These are phyloP conservation scores for Himalopsyche kuldschensis DNA, from an alignment of 2,888 invertebrate species.

Conservation along the genomic window DNA sequence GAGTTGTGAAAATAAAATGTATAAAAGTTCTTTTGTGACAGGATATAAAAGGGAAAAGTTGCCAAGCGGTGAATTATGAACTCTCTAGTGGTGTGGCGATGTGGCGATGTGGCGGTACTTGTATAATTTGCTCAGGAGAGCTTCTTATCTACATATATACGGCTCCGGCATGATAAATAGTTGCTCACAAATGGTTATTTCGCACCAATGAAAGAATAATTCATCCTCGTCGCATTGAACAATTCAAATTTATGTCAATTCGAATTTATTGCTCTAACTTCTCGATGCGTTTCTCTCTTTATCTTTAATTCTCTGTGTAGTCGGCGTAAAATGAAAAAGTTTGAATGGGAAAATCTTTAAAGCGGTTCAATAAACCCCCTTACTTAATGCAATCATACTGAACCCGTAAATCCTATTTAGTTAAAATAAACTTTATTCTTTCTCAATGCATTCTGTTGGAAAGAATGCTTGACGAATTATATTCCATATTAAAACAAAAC, in stretches of 20 bases:
- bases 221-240: background rate
- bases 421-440: too few relatives aligned
- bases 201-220: constrained; percentile 9
- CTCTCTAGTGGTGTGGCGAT: constrained; percentile 4
- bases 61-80: constrained; percentile 28
- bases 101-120: constrained; percentile 9
- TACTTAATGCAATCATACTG: too few relatives aligned
- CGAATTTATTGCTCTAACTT: background rate
- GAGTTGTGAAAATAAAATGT: constrained; percentile 16
- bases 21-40: constrained; percentile 19
- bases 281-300: background rate
- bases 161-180: constrained; percentile 21
- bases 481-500: too few relatives aligned
- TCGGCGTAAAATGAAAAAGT: background rate
- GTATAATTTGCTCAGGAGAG: constrained; percentile 32
- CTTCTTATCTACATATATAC: constrained; percentile 18
- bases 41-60: constrained; percentile 20
- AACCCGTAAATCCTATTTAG: too few relatives aligned
- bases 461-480: too few relatives aligned
- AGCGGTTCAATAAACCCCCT: background rate
- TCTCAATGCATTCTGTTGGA: too few relatives aligned
- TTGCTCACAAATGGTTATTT: constrained; percentile 20
- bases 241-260: constrained; percentile 6
- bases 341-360: background rate
- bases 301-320: background rate